Evolutionary conservation across 2,888 invertebrate genomes (phyloP).

Genomic region (Agonopterix alstromeriana): DNA sequence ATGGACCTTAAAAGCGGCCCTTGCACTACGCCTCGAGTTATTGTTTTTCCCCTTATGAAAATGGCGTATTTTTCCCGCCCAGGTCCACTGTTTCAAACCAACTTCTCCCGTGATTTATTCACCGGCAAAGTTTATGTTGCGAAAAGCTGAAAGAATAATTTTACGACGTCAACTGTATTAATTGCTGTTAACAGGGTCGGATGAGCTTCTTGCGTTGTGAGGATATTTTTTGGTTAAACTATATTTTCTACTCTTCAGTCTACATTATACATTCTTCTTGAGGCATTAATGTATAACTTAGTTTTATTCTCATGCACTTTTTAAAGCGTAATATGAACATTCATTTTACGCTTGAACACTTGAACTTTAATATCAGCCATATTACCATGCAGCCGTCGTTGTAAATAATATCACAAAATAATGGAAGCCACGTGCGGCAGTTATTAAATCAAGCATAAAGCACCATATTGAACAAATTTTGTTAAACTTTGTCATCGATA

Average conservation of each 20-base stretch:
- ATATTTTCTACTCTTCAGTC: too few species aligned
- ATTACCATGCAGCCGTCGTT: not conserved
- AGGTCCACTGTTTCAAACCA: slow-evolving; percentile 44
- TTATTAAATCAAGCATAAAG: slow-evolving; percentile 31
- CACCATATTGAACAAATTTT: slow-evolving; percentile 35
- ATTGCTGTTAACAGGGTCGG: slow-evolving; percentile 14
- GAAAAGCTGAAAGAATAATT: slow-evolving; percentile 38
- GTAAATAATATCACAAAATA: not conserved
- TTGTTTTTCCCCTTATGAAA: slow-evolving; percentile 72
- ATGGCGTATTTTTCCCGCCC: slow-evolving; percentile 55
- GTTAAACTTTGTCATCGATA: slow-evolving; percentile 25
- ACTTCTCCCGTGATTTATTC: slow-evolving; percentile 52
- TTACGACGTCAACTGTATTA: slow-evolving; percentile 20
- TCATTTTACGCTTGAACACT: too few species aligned
- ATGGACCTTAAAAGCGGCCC: slow-evolving; percentile 69
- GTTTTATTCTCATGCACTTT: too few species aligned
- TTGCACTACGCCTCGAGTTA: slow-evolving; percentile 60
- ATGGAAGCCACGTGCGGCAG: slow-evolving; percentile 22
- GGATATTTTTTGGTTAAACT: too few species aligned
- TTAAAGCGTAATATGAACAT: too few species aligned
- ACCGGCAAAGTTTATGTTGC: slow-evolving; percentile 50
- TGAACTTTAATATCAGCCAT: too few species aligned
- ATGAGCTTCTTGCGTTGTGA: not conserved
- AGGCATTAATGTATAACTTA: too few species aligned
- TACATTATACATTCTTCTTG: too few species aligned